Evolutionary conservation across 2,888 invertebrate species (phyloP).

Genomic region (Tanypteryx hageni): DNA sequence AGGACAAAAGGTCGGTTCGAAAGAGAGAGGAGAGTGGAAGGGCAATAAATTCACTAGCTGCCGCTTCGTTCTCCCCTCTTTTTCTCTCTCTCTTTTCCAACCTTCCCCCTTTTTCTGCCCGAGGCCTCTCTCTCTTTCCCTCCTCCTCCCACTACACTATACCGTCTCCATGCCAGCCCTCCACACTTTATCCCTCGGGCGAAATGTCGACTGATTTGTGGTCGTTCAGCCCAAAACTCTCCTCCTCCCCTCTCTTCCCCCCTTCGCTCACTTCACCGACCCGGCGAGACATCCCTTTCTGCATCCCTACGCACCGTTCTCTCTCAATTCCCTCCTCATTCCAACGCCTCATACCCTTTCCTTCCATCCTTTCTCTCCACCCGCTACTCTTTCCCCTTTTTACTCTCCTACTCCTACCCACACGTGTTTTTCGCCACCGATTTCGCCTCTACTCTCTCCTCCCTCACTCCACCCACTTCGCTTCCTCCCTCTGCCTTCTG

Average conservation of each 20-base stretch:
- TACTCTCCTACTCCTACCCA: neutral
- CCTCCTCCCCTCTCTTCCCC: neutral
- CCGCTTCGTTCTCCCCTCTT: neutral
- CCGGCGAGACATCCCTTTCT: neutral
- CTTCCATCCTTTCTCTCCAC: neutral
- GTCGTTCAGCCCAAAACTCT: conserved; percentile 44
- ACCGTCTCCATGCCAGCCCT: neutral
- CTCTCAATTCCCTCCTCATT: neutral
- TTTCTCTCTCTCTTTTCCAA: neutral
- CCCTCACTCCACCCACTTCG: neutral
- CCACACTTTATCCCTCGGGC: conserved; percentile 37
- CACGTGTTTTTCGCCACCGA: conserved; percentile 36
- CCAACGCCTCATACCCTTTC: neutral
- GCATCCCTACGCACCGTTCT: neutral
- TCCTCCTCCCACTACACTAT: neutral
- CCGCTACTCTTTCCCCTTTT: conserved; percentile 36
- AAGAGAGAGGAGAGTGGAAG: conserved; percentile 46
- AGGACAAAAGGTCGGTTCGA: conserved; percentile 58
- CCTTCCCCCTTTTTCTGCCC: neutral
- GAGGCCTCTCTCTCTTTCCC: neutral
- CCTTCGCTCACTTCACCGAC: neutral
- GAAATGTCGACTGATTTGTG: conserved; percentile 63
- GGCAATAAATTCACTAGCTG: conserved; percentile 61
- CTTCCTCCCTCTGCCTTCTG: conserved; percentile 17
- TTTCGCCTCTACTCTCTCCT: neutral